A percentile compares a stretch with the other conserved stretches of the same genome.
These are phyloP conservation scores for Galendromus occidentalis DNA, from an alignment of 1,140 invertebrate genomes.

Conservation along the genomic window DNA sequence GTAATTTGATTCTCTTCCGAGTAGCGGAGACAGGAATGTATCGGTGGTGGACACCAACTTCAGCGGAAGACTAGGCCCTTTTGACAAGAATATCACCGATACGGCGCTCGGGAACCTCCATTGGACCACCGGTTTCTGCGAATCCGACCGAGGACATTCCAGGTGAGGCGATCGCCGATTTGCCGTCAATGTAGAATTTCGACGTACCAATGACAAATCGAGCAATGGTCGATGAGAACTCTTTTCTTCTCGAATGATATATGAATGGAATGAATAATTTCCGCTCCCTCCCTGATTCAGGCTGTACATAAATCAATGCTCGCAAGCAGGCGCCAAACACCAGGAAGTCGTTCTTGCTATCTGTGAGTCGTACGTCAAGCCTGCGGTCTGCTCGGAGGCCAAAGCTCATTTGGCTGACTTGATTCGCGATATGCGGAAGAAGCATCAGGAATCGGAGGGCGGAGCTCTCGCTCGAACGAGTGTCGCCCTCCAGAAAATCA, in stretches of 20 bases:
- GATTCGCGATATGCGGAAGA: not conserved
- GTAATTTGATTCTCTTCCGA: too few relatives aligned
- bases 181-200: not conserved
- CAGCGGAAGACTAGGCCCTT: not conserved
- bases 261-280: not conserved
- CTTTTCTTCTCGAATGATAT: not conserved
- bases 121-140: not conserved
- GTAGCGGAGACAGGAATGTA: constrained; percentile 36
- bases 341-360: constrained; percentile 1
- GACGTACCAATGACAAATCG: not conserved
- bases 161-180: not conserved
- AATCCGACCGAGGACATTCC: constrained; percentile 1
- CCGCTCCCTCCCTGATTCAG: not conserved
- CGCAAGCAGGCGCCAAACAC: not conserved
- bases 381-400: not conserved
- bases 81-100: not conserved
- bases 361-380: constrained; percentile 6
- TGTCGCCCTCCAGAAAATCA: constrained; percentile 1
- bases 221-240: not conserved
- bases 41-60: constrained; percentile 8
- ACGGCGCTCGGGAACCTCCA: not conserved
- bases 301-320: constrained; percentile 1
- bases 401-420: not conserved
- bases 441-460: not conserved
- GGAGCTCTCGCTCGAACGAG: not conserved